Conservation (phyloP, 2,113 vertebrate species). For the Glaucomys volans region DNA sequence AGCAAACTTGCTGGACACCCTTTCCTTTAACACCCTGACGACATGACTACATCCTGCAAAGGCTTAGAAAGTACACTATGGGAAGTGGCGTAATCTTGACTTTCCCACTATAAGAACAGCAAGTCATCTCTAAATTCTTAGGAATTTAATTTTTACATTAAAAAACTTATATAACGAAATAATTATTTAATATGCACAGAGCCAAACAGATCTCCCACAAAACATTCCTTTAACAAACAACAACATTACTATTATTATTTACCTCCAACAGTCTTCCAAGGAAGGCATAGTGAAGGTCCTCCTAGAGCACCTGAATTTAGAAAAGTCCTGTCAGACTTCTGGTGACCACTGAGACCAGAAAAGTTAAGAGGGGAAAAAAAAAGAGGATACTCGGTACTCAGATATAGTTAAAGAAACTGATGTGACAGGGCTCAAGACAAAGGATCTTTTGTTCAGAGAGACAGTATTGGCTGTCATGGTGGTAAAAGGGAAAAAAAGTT, state of each 20-base stretch:
- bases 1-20: background rate
- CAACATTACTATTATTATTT: background rate
- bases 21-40: background rate
- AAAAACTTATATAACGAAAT: constrained; percentile 42
- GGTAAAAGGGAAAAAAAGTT: background rate
- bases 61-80: background rate
- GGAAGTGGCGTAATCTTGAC: background rate
- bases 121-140: constrained; percentile 12
- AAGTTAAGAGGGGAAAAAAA: background rate
- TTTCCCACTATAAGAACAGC: background rate
- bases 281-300: background rate
- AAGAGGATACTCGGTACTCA: no score
- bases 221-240: background rate
- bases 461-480: background rate
- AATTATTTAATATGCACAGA: background rate
- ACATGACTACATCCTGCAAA: background rate
- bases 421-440: background rate
- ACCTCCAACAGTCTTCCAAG: background rate
- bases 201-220: background rate
- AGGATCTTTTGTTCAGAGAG: constrained; percentile 35
- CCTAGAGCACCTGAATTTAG: background rate
- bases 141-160: background rate
- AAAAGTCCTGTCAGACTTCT: background rate
- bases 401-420: background rate
- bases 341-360: background rate